Evolutionary conservation across 2,888 invertebrate species (phyloP).

Genomic region (Sisyra nigra): DNA sequence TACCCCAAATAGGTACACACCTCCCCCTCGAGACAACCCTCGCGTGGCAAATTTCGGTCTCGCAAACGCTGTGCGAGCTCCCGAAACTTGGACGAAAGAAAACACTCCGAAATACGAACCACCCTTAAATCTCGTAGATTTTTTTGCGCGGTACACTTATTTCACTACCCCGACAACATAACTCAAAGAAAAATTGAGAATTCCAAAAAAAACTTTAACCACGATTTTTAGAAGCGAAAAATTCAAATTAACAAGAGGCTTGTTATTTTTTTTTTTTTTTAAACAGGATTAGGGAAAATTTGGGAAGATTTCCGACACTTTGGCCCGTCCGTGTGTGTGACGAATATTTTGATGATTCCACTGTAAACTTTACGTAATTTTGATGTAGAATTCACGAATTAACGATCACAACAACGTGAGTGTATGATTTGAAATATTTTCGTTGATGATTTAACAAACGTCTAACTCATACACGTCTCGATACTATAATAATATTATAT

Average conservation of each 20-base stretch:
- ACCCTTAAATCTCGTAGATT: background rate
- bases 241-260: background rate
- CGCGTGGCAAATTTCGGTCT: background rate
- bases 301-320: background rate
- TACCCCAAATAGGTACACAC: conserved; percentile 14
- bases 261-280: background rate
- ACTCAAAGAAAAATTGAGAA: conserved; percentile 1
- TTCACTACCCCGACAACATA: no score
- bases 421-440: no score
- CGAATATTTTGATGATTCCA: background rate
- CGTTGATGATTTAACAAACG: no score
- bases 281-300: background rate
- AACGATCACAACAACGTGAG: no score
- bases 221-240: background rate
- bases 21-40: background rate
- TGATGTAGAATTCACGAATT: no score
- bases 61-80: background rate
- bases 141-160: background rate
- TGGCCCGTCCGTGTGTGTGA: background rate
- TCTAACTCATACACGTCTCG: no score
- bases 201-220: background rate
- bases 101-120: background rate
- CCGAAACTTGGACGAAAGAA: background rate
- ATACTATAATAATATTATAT: no score
- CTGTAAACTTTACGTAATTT: no score